Base-by-base conservation (phyloP, 1,140 invertebrate genomes). In the Anoplolepis gracilipes region DNA sequence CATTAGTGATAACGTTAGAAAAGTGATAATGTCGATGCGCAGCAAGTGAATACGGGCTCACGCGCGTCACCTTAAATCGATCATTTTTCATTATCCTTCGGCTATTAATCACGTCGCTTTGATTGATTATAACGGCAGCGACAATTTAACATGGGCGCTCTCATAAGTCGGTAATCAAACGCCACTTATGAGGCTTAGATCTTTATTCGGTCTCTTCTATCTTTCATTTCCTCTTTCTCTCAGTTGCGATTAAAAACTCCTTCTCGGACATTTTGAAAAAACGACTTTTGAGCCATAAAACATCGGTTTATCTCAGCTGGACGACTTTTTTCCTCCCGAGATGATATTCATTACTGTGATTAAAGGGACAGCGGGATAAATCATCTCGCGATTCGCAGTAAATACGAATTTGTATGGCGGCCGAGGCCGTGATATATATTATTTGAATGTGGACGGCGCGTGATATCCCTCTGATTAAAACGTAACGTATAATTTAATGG, bases 81-180 rank as follows among this genome's bases (percentile, higher is more conserved):
- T 84, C 81, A 84, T 84, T 84, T 84, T 84, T 84, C 81, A 84
- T 84, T 75, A 72, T 53, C 39, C 25, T 22, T 13, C 57, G 59
- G 39, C 57, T 49, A 84, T 84, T 84, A 84, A 84, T 84, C 81
- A 84, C 55, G 42, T 2, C 28, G n/a, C n/a, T 49, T 84, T 84
- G 81, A 84, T 84, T 84, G 81, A 84, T 84, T 84, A 75, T 84
- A 30, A 75, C 59, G 46, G 39, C 39, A 36, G 42, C 8, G 59
- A 75, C 42, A 49, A 70, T 62, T 53, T 72, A 70, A 70, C 70
- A 49, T 49, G 19, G 70, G 22, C 81, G 69, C 16, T 75, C 81
- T 62, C 57, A 36, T 64, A 84, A 84, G 69, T 75, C 59, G 57
- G 42, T 36, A 39, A 84, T 84, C 81, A 84, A 75, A 84, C 70